Conservation (phyloP, 2,888 invertebrate genomes). For the Caenorhabditis sp. region DNA sequence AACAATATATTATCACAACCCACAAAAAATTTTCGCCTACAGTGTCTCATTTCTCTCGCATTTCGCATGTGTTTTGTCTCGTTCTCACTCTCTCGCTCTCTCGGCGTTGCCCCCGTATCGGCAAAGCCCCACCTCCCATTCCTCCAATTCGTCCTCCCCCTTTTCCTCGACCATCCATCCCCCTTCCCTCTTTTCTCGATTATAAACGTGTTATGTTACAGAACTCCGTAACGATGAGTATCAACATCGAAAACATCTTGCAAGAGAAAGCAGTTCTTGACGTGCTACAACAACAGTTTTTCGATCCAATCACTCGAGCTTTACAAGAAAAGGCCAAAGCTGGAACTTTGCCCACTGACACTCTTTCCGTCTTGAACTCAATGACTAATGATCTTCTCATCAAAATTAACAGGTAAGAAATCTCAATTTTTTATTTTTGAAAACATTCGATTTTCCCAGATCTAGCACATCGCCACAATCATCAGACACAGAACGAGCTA, state of each 20-base stretch:
- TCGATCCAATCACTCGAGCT: background rate
- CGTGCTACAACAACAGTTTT: background rate
- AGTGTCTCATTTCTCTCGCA: background rate
- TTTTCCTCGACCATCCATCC: background rate
- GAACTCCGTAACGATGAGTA: background rate
- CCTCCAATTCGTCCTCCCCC: background rate
- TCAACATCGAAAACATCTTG: too few relatives aligned
- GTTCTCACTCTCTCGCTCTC: background rate
- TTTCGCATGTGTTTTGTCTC: constrained; percentile 3
- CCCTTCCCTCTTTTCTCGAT: too few relatives aligned
- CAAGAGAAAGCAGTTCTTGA: background rate
- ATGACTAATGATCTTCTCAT: background rate
- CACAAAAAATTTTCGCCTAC: background rate
- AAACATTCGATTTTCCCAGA: too few relatives aligned
- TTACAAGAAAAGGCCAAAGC: background rate
- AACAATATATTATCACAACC: constrained; percentile 3
- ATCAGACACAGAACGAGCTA: background rate
- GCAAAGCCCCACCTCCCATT: constrained; percentile 1
- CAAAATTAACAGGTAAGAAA: background rate
- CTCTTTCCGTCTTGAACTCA: background rate
- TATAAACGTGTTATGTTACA: background rate
- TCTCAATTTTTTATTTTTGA: too few relatives aligned
- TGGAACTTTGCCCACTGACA: background rate
- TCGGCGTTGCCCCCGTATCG: background rate
- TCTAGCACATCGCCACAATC: background rate